A percentile compares a stretch with the other conserved stretches of the same genome.
Evolutionary conservation across 2,797 vertebrate genomes (phyloP).

Genomic region (Lithobates pipiens): DNA sequence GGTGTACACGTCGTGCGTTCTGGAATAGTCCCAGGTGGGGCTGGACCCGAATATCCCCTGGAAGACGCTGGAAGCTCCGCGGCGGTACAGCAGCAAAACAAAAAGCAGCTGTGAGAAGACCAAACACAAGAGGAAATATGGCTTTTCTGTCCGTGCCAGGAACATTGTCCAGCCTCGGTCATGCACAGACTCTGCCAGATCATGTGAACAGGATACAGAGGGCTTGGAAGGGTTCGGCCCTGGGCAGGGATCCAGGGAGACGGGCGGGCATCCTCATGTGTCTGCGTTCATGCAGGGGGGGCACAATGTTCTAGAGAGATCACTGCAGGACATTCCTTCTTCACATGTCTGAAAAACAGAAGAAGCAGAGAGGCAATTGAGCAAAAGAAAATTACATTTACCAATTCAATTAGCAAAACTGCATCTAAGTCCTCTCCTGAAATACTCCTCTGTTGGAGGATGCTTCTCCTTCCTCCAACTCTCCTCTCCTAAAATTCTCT

Average conservation of each 20-base stretch:
- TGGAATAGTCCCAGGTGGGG: constrained; percentile 68
- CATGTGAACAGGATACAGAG: neutral
- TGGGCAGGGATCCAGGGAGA: neutral
- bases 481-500: too few species aligned
- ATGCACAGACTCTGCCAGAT: neutral
- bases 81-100: constrained; percentile 70
- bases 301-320: neutral
- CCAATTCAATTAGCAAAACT: too few species aligned
- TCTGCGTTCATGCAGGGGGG: neutral
- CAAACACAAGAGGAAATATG: constrained; percentile 68
- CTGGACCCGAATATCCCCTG: constrained; percentile 45
- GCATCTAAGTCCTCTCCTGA: too few species aligned
- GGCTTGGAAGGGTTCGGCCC: neutral
- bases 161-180: constrained; percentile 52
- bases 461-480: too few species aligned
- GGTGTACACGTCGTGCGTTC: constrained; percentile 69
- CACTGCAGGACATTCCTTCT: neutral
- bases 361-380: neutral
- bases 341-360: neutral
- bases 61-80: constrained; percentile 61
- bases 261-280: neutral
- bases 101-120: constrained; percentile 70
- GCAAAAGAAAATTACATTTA: too few species aligned
- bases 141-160: constrained; percentile 65
- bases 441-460: too few species aligned